A percentile compares a stretch with the other conserved stretches of the same genome.
phyloP scores from a whole-genome alignment of 2,797 vertebrate species.

The Tenualosa ilisha region DNA sequence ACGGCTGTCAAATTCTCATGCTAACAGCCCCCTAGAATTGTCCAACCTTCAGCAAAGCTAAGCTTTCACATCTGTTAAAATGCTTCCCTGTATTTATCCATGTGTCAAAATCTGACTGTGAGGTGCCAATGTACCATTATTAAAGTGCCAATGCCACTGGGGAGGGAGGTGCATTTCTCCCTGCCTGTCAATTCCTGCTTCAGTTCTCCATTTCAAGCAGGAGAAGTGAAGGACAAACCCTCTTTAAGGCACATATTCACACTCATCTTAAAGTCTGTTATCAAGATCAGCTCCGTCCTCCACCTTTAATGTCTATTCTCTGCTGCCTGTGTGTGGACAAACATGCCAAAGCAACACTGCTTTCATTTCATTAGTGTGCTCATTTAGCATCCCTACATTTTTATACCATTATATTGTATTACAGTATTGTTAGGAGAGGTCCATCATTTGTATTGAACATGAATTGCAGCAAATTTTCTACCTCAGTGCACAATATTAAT shows the following conservation, averaged over 20 bases:
- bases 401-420: too few species aligned
- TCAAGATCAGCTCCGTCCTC: not conserved
- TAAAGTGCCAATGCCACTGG: not conserved
- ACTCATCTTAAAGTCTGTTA: not conserved
- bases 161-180: not conserved
- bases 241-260: not conserved
- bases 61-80: not conserved
- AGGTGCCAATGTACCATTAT: not conserved
- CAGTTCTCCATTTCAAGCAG: not conserved
- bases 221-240: not conserved
- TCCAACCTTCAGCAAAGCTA: not conserved
- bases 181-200: not conserved
- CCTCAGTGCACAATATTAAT: constrained; percentile 15
- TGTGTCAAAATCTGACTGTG: not conserved
- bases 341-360: not conserved
- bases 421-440: not conserved
- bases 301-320: not conserved
- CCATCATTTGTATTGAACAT: constrained; percentile 12
- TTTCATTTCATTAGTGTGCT: not conserved
- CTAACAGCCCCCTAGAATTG: constrained; percentile 1
- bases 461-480: not conserved
- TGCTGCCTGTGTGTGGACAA: not conserved
- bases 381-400: not conserved
- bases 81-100: constrained; percentile 6
- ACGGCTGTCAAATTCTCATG: constrained; percentile 7